Base-by-base conservation (phyloP, 2,797 vertebrate species). In the Vipera ursinii region DNA sequence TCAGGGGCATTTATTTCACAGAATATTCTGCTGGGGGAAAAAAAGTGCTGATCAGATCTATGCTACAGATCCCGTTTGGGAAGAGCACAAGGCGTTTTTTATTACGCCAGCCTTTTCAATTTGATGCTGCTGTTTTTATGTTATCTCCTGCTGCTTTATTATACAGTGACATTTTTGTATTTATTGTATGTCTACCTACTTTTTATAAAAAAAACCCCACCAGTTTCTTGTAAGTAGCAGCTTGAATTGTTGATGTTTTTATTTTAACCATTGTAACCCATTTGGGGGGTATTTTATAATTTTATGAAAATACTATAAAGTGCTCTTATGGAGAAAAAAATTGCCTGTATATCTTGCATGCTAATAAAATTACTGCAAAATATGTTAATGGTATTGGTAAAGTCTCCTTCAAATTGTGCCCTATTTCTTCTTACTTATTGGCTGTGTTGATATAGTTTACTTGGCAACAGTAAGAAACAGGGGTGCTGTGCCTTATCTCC, bases 221-320 rank as follows among this genome's bases (percentile, higher is more conserved):
- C 57, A 48, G 22, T 82, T 82, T 82, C 73, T 88, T 91, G 28
- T 86, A 91, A 91, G 69, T 53, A 9, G 86, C 59, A 44, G 44
- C 88, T 59, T 92, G 63, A 63, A 91, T 32, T n/a, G n/a, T 87
- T 86, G 73, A 85, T 61, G 82, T 51, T 65, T 86, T 63, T 55
- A 53, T 87, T 91, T 65, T 91, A 87, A 91, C 17, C 85, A 86
- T 63, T 60, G 17, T 86, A 28, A 61, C 78, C 57, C 48, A 32
- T 24, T 44, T 57, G 86, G 44, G 61, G 32, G 55, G 8, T 60
- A 73, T 88, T 88, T 48, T 82, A 48, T 82, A 82, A 82, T 82
- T 82, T 82, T 82, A 82, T 17, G 56, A 82, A 82, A 82, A 82
- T 82, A 48, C 44, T 48, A 82, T 82, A 82, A 48, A 82, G 22